These are phyloP conservation scores for Onychomys leucogaster DNA, from an alignment of 2,797 vertebrate species.

Conservation along the genomic window DNA sequence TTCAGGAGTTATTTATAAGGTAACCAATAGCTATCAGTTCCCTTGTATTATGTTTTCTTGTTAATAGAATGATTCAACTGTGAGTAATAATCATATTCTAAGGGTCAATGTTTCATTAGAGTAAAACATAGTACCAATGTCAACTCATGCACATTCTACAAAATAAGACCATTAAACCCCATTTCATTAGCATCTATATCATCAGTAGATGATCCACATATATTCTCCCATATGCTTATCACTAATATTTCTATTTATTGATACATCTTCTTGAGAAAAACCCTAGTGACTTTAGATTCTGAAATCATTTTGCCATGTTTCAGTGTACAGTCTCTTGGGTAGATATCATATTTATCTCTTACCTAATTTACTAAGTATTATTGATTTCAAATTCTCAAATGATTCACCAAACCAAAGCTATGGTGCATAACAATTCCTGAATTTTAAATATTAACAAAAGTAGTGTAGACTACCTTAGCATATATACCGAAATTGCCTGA, in stretches of 20 bases:
- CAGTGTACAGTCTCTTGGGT: neutral
- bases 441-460: neutral
- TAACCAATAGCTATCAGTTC: conserved; percentile 30
- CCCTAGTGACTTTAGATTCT: neutral
- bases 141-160: neutral
- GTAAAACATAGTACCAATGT: neutral
- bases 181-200: neutral
- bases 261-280: neutral
- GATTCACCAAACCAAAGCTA: neutral
- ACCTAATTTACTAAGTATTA: neutral
- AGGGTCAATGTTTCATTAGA: conserved; percentile 24
- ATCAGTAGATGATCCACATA: neutral
- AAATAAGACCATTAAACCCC: conserved; percentile 1
- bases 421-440: neutral
- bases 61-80: conserved; percentile 36
- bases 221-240: neutral
- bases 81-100: neutral
- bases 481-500: neutral
- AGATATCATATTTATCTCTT: neutral
- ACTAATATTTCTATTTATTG: neutral
- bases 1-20: conserved; percentile 59
- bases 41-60: conserved; percentile 1
- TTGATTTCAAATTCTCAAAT: neutral
- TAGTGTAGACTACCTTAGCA: neutral
- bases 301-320: neutral